Evolutionary conservation across 35 echinoderm and acorn worm species (phyloP).

Genomic region (Acanthaster planci): DNA sequence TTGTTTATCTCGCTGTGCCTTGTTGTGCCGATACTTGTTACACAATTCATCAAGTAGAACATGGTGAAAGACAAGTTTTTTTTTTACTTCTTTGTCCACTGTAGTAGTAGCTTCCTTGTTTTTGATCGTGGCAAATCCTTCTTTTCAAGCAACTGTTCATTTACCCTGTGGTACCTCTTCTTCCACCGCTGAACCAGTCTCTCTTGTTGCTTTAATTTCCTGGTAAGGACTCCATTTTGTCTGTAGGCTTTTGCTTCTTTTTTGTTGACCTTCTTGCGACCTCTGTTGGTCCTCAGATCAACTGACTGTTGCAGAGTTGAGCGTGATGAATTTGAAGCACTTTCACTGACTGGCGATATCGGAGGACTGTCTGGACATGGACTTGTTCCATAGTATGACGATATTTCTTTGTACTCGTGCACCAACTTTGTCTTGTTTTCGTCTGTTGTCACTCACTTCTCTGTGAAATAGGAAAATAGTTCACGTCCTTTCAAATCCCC

Average conservation of each 20-base stretch:
- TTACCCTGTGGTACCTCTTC: background rate
- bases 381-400: background rate
- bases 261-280: conserved; percentile 4
- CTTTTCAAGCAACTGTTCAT: background rate
- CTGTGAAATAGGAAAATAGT: background rate
- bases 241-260: background rate
- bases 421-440: background rate
- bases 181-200: conserved; percentile 1
- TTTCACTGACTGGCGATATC: background rate
- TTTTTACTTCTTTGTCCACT: background rate
- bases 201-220: background rate
- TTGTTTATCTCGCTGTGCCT: background rate
- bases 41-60: background rate
- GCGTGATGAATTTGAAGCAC: background rate
- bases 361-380: background rate
- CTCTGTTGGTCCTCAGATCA: background rate
- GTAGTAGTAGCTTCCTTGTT: background rate
- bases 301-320: background rate
- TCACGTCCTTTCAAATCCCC: background rate
- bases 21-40: background rate
- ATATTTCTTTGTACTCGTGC: no score
- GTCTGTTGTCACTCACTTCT: conserved; percentile 7
- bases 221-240: background rate
- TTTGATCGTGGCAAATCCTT: background rate
- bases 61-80: conserved; percentile 11